Evolutionary conservation across 2,888 invertebrate species (phyloP), one percentile per base, ranked within the genome.

Genomic region (Mechanitis messenoides): DNA sequence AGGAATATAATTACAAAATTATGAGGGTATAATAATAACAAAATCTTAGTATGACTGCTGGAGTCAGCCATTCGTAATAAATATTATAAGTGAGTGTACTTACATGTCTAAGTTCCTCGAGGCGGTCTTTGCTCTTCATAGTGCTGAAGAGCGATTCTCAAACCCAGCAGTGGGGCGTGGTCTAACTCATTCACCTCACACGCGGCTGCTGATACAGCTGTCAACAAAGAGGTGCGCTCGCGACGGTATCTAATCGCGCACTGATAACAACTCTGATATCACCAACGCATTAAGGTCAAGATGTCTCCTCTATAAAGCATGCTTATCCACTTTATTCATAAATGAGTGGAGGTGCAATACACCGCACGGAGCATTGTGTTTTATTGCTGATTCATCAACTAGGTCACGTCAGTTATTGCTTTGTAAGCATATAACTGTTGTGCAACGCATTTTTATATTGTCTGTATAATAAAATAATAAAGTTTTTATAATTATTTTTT

Each of bases 181-280:
- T 72, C 93, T 93, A 53, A 94, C 93, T 89, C 94, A 87, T 93
- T 87, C 28, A 62, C 60, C 35, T 83, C 66, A 38, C 60, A 55
- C 60, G 54, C 60, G 57, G 64, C 56, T 42, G 38, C 56, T 59
- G 64, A 42, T 55, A 62, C 45, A 64, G 56, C 53, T 64, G 58
- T 54, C 59, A 53, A 92, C 89, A 53, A 35, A 62, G 67, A 66
- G 71, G 75, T 76, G 79, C 74, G 76, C 76, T 85, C 82, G 74
- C 74, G 72, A 63, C 80, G 78, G 74, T 81, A 83, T 87, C 84
- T 85, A 82, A 86, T 87, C 86, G 78, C 77, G 71, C 69, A 81
- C 82, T 77, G 80, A 79, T 80, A 79, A 72, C 73, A 68, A 47
- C 58, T 50, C 65, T 69, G 76, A 74, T 78, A 77, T 69, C 73